These are phyloP conservation scores for Drosophila arizonae DNA, from an alignment of 1,140 invertebrate genomes.

Conservation along the genomic window DNA sequence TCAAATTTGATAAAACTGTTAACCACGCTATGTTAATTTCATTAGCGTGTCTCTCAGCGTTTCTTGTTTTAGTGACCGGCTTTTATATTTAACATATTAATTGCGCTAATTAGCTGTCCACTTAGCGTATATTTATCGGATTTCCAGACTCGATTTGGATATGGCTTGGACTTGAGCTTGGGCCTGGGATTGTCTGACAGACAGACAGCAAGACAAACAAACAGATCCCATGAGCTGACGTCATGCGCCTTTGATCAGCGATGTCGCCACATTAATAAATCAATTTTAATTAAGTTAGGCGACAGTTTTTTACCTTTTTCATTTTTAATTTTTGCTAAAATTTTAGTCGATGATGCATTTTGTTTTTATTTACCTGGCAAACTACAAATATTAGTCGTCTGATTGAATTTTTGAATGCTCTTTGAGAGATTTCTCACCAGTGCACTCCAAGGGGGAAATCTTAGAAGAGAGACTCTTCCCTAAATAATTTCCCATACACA, in stretches of 20 bases:
- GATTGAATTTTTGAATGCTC: too few species aligned
- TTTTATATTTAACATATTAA: slow-evolving; percentile 64
- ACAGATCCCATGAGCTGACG: slow-evolving; percentile 29
- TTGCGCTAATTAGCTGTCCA: slow-evolving; percentile 74
- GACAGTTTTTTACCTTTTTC: slow-evolving; percentile 46
- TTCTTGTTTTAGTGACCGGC: slow-evolving; percentile 63
- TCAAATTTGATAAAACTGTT: slow-evolving; percentile 78
- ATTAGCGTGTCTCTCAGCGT: slow-evolving; percentile 64
- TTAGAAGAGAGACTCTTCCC: too few species aligned
- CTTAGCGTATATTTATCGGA: slow-evolving; percentile 74
- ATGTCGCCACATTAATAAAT: slow-evolving; percentile 71
- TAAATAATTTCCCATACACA: too few species aligned
- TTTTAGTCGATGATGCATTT: too few species aligned
- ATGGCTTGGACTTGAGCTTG: background rate
- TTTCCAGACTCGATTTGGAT: slow-evolving; percentile 31
- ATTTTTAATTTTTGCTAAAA: background rate
- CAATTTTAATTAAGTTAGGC: slow-evolving; percentile 64
- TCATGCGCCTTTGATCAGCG: slow-evolving; percentile 44
- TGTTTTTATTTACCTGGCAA: too few species aligned
- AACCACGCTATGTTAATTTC: slow-evolving; percentile 79
- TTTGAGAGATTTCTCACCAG: too few species aligned
- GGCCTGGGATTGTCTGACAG: slow-evolving; percentile 5
- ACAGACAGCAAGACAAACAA: background rate
- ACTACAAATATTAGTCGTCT: too few species aligned
- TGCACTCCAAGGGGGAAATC: too few species aligned